Base-by-base conservation (phyloP, 2,888 invertebrate genomes). In the Andrena trimmerana region DNA sequence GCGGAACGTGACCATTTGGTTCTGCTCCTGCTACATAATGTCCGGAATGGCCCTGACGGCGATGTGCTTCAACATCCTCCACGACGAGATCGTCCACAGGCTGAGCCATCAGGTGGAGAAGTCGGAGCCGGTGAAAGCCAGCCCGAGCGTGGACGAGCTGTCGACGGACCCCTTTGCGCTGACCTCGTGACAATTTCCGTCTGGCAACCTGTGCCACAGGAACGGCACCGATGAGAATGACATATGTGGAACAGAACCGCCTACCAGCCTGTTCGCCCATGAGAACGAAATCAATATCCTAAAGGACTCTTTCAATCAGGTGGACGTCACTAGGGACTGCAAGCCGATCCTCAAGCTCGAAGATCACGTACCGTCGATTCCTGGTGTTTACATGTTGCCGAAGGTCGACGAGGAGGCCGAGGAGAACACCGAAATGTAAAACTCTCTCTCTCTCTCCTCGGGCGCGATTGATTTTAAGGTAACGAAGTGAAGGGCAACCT, bases 61-160 rank as follows among this genome's bases (percentile, higher is more conserved):
- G 63, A 98, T 98, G 97, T 98, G 97, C 93, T 98, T 98, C 94
- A 98, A 97, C 93, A 97, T 98, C 13, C 96, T 98, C 81, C 98
- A 98, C 91, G 97, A 98, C 92, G 98, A 98, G 94, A 97, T 98
- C 87, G 97, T 97, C 57, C 97, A 97, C 94, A 96, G 97, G 91
- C 95, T 97, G 92, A 97, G 96, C 89, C 97, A 97, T 92, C 96
- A 96, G 85, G 86, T 85, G 71, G 96, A 96, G 86, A 95, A 95
- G 90, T 83, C 83, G 63, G 96, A 96, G 94, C 95, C 96, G 2
- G 96, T 96, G 70, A 96, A 96, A 89, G 94, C 95, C 29, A 96
- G 96, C 87, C 95, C 95, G n/a, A 95, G 96, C 50, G 95, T 96
- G 75, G 96, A 96, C 91, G 96, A 96, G 89, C 95, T 96, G 62